Percentiles rank a stretch among this genome's conserved stretches.
Conservation (phyloP, 2,888 invertebrate genomes). For the Coelinius sp. region DNA sequence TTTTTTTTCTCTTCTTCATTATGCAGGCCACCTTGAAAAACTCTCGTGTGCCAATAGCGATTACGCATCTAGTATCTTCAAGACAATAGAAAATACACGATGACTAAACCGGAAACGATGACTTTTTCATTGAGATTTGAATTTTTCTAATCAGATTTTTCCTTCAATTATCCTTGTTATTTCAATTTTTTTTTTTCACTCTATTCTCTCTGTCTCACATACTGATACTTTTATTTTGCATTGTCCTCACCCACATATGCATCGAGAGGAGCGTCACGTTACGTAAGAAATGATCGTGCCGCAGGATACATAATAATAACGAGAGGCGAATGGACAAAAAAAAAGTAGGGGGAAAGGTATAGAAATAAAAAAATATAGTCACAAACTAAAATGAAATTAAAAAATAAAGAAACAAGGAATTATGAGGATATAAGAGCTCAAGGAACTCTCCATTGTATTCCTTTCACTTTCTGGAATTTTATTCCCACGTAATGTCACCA, state of each 20-base stretch:
- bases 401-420: slow-evolving; percentile 39
- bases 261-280: slow-evolving; percentile 46
- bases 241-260: slow-evolving; percentile 37
- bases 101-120: slow-evolving; percentile 49
- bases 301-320: slow-evolving; percentile 51
- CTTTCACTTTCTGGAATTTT: slow-evolving; percentile 50
- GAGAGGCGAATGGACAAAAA: slow-evolving; percentile 28
- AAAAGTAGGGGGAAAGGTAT: slow-evolving; percentile 8
- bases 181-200: neutral
- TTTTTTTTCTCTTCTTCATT: slow-evolving; percentile 43
- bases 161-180: slow-evolving; percentile 9
- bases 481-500: slow-evolving; percentile 44
- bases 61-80: slow-evolving; percentile 46
- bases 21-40: slow-evolving; percentile 52
- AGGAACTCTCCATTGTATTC: slow-evolving; percentile 50
- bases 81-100: slow-evolving; percentile 46
- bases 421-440: slow-evolving; percentile 47
- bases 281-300: slow-evolving; percentile 51
- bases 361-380: slow-evolving; percentile 9
- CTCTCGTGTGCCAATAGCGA: slow-evolving; percentile 44
- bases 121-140: slow-evolving; percentile 40
- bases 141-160: slow-evolving; percentile 22
- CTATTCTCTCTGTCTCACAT: slow-evolving; percentile 1
- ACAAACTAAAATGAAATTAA: slow-evolving; percentile 27
- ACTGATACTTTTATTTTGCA: slow-evolving; percentile 21